Evolutionary conservation across 1,140 invertebrate genomes (phyloP), one percentile per base, ranked within the genome.

Genomic region (Lepidurus couesii): DNA sequence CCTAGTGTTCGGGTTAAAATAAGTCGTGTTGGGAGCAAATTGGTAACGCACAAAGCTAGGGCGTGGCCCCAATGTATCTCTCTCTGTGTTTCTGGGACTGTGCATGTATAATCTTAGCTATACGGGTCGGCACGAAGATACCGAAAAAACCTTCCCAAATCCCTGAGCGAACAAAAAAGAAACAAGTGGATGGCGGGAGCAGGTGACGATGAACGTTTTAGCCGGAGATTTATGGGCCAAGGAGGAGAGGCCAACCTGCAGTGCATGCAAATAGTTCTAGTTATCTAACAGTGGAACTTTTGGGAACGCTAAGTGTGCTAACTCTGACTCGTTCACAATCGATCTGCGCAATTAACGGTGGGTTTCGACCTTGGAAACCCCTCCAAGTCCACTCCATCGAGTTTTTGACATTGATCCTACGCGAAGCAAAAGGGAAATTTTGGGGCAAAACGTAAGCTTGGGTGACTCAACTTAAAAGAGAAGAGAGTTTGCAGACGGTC

Each of bases 1-100:
- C 34, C 34, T 34, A 34, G 34, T 34, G 34, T 34, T 16, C 53
- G 13, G 13, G 21, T 65, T 16, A 43, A 1, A 45, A 42, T 34
- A 81, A 45, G 42, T 80, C 77, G 1, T 80, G 78, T 42, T 80
- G 78, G 13, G 78, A 76, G 74, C 78, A 21, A 65, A 65, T 65
- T 65, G 8, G 53, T 65, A 65, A 65, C 53, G 53, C 53, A 65
- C 53, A 21, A 21, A 13, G 21, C 21, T 65, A n/a, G 53, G 53
- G 53, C n/a, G 53, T 65, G 53, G 53, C 21, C 53, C 53, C 13
- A 16, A n/a, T 65, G 21, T 21, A 65, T 65, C 21, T 65, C 16
- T 65, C 34, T 34, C 34, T 34, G 3, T 3, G 34, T 34, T 34
- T 34, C 34, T 34, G 34, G 34, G 34, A 34, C 34, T 34, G 34